phyloP scores from a whole-genome alignment of 1,140 invertebrate species.

The Lerema accius region DNA sequence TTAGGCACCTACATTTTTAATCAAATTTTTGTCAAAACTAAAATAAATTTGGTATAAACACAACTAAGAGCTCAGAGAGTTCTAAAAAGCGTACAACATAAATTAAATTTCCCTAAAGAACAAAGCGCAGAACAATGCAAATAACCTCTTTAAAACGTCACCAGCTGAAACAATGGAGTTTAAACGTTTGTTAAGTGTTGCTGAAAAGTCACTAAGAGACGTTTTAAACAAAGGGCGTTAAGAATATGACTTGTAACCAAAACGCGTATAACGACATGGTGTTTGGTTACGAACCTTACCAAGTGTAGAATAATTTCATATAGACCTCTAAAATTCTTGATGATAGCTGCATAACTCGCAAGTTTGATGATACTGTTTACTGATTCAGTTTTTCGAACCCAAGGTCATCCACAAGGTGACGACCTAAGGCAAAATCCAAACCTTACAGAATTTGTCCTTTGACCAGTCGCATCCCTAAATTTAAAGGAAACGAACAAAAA shows the following conservation, averaged over 20 bases:
- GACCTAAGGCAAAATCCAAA: no score
- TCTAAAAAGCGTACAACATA: slow-evolving; percentile 8
- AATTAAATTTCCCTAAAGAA: slow-evolving; percentile 14
- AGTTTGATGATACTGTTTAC: no score
- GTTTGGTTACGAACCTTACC: slow-evolving; percentile 10
- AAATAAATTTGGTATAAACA: neutral
- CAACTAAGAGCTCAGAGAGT: neutral
- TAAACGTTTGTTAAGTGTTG: slow-evolving; percentile 64
- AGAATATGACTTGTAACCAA: slow-evolving; percentile 47
- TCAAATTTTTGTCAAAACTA: no score
- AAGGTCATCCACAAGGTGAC: no score
- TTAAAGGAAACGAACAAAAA: no score
- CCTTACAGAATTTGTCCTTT: no score
- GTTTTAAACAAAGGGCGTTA: slow-evolving; percentile 43
- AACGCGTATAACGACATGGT: slow-evolving; percentile 34
- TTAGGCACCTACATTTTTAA: no score
- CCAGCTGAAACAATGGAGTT: slow-evolving; percentile 53
- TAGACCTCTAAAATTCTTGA: no score
- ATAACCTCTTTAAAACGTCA: slow-evolving; percentile 54
- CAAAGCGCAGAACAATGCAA: slow-evolving; percentile 44
- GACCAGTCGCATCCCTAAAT: no score
- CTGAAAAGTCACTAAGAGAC: slow-evolving; percentile 56
- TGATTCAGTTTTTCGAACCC: no score
- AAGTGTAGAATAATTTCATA: no score
- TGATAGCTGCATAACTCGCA: no score